Base-by-base conservation (phyloP, 2,797 vertebrate genomes). In the Glyptemys insculpta region DNA sequence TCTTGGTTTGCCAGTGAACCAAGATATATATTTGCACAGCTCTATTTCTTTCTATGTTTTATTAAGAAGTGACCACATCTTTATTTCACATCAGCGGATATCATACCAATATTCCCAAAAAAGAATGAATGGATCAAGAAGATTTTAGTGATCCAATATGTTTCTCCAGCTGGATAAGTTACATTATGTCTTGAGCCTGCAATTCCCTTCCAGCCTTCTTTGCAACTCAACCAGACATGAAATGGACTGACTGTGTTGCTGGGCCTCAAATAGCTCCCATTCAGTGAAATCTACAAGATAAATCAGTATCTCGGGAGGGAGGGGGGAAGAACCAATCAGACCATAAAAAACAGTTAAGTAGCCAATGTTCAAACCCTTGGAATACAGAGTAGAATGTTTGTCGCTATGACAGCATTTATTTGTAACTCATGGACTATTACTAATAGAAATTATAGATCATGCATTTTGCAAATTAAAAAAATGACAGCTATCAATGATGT, bases 361-460 rank as follows among this genome's bases (percentile, higher is more conserved):
- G 79, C 25, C 81, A 62, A 89, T 87, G n/a, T 91, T 91, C 1
- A 34, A 92, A 85, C 59, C 44, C 37, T 78, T 86, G 23, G 11
- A 95, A 79, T 91, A 83, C 37, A 56, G 7, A 27, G 50, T 56
- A 54, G 85, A 79, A 44, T 57, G 62, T 88, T 88, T 80, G 12
- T 94, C 41, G 91, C 57, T 31, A 34, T 29, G 10, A 34, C 25
- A 81, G 74, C 14, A 11, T 90, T 96, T 95, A 74, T 59, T 88
- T 94, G 74, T 93, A 90, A 50, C 49, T 92, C 80, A 90, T 92
- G 87, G 72, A 68, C 65, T 34, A 37, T 91, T 97, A 95, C 85
- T 93, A 79, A 89, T 56, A 50, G 4, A 96, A 87, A 44, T 83
- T 47, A 37, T n/a, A 82, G 78, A 27, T 12, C 21, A 4, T 59